Evolutionary conservation across 2,888 invertebrate species (phyloP), one percentile per base, ranked within the genome.

Genomic region (Flexamia atlantica): DNA sequence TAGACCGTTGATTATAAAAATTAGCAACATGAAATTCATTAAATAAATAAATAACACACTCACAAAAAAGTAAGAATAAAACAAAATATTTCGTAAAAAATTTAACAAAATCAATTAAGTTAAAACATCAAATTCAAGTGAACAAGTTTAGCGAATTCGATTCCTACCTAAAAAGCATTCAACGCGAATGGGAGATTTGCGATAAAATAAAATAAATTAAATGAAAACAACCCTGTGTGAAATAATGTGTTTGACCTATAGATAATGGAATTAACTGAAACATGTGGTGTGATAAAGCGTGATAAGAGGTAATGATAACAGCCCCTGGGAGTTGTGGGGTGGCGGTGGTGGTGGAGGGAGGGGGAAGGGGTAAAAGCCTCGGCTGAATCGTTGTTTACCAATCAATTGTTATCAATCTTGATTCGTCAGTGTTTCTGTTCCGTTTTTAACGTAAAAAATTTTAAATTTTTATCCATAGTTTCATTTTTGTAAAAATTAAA

Each of bases 251-350:
- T 57, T 57, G 23, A 23, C 57, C 23, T 5, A n/a, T n/a, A n/a
- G 50, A 50, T 50, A 50, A 50, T 50, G 50, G 50, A 57, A 57
- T 57, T 23, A 57, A 25, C 20, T 57, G 57, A 57, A 57, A 57
- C 20, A 57, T 57, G 23, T 57, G 20, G 20, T 23, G 57, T 23
- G 57, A 57, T 57, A 20, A 57, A 57, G 9, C 57, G 20, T 57
- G 57, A 57, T 57, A 57, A 57, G 57, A 57, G 57, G 57, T 57
- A 57, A 57, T 57, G 57, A 57, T 57, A 57, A 57, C 57, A 57
- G 57, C 23, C 57, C 50, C 50, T 50, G 50, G 50, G 50, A 50
- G 50, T 50, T 14, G 5, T 5, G 50, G 50, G 50, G 50, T 36
- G 9, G 36, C 9, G 9, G 36, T 46, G 46, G 14, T 17, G 46